A percentile compares a stretch with the other conserved stretches of the same genome.
Conservation (phyloP, 2,797 vertebrate species). For the Iguana delicatissima region DNA sequence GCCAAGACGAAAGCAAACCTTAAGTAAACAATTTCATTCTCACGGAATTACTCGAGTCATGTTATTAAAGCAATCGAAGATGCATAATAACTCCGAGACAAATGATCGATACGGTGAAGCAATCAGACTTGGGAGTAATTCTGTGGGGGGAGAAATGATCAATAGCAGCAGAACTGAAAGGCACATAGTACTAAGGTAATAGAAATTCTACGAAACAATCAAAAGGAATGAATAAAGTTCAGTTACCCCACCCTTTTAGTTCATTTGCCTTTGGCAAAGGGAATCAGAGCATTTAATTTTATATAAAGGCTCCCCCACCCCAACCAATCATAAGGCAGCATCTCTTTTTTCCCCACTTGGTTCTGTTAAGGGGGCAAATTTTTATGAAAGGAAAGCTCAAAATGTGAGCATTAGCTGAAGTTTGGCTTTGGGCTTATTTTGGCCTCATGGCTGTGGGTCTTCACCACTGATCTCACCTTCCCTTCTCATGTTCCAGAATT, state of each 20-base stretch:
- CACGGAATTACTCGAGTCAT: constrained; percentile 65
- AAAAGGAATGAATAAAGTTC: neutral
- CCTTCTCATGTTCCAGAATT: neutral
- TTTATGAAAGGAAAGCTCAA: neutral
- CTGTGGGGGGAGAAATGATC: constrained; percentile 51
- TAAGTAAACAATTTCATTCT: constrained; percentile 72
- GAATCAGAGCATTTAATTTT: neutral
- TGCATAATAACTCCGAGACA: constrained; percentile 63
- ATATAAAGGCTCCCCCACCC: neutral
- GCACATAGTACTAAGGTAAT: constrained; percentile 35
- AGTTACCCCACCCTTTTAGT: neutral
- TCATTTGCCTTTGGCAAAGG: neutral
- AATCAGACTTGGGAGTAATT: constrained; percentile 52
- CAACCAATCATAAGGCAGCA: neutral
- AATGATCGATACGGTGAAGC: constrained; percentile 58
- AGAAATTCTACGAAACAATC: constrained; percentile 22
- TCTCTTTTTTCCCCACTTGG: fast-evolving
- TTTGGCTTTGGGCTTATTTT: neutral
- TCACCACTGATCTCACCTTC: neutral
- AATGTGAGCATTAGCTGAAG: neutral
- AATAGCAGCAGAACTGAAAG: constrained; percentile 23
- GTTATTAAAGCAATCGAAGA: constrained; percentile 73
- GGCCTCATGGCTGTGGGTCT: neutral
- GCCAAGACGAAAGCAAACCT: neutral
- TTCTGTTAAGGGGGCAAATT: neutral